phyloP scores from a whole-genome alignment of 64 coral and sea anemone species.

The Stichodactyla helianthus region DNA sequence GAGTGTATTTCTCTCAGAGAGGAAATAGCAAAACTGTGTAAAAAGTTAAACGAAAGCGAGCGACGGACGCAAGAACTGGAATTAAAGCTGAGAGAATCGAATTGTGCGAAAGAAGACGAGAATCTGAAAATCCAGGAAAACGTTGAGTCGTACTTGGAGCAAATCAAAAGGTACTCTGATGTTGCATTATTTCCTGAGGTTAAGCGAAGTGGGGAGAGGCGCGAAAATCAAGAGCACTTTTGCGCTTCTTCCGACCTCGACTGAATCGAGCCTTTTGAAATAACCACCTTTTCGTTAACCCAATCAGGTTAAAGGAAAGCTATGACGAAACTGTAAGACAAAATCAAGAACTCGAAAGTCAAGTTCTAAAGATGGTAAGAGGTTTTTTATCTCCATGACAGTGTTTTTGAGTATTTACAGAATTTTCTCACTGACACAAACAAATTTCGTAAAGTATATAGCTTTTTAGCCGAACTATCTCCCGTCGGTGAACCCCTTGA shows the following conservation, averaged over 20 bases:
- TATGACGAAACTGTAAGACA: conserved; percentile 46
- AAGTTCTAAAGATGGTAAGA: conserved; percentile 46
- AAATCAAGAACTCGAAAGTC: conserved; percentile 60
- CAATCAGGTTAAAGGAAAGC: conserved; percentile 37
- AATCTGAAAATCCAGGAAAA: background rate
- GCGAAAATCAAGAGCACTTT: background rate
- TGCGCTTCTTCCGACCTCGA: too few relatives aligned
- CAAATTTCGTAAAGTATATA: too few relatives aligned
- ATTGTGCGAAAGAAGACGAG: background rate
- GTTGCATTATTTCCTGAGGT: background rate
- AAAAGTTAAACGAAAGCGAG: conserved; percentile 12
- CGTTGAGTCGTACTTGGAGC: background rate
- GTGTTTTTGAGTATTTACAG: background rate
- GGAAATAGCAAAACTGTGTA: conserved; percentile 15
- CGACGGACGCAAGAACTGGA: conserved; percentile 8
- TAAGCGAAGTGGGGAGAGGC: background rate
- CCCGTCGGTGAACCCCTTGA: too few relatives aligned
- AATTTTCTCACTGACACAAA: too few relatives aligned
- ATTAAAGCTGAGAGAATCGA: background rate
- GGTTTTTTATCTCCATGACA: background rate
- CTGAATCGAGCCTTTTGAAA: background rate
- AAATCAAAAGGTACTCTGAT: conserved; percentile 6
- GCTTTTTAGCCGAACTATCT: too few relatives aligned
- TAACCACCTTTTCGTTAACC: background rate
- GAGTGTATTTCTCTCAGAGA: conserved; percentile 15